Percentiles rank a stretch among this genome's conserved stretches.
Conservation (phyloP, 1,140 invertebrate genomes). For the Dinoponera quadriceps region DNA sequence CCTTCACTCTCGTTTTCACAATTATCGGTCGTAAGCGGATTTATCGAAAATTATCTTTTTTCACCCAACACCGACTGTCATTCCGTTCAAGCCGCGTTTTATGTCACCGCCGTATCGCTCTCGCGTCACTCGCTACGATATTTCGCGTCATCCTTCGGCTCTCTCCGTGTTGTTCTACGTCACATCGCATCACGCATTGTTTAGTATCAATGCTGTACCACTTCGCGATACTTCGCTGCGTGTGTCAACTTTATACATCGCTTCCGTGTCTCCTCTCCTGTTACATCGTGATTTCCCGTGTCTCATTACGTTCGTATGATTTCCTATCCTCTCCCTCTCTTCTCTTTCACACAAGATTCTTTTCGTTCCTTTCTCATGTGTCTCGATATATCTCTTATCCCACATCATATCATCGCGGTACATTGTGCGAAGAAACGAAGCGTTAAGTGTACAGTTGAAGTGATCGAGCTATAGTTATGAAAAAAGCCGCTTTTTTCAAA, state of each 20-base stretch:
- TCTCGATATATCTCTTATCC: conserved; percentile 10
- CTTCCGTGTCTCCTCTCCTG: conserved; percentile 43
- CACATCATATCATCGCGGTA: background rate
- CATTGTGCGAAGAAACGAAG: background rate
- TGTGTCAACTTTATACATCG: conserved; percentile 58
- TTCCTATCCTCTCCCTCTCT: conserved; percentile 19
- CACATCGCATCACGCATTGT: conserved; percentile 52
- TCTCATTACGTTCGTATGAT: conserved; percentile 41
- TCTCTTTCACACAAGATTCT: conserved; percentile 4
- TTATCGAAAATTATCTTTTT: background rate
- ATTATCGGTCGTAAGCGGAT: conserved; percentile 23
- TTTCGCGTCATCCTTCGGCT: conserved; percentile 50
- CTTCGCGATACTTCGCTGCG: conserved; percentile 54
- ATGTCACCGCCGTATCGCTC: conserved; percentile 39
- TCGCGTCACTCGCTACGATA: conserved; percentile 53
- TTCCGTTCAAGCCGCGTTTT: conserved; percentile 19
- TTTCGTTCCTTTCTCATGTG: conserved; percentile 45
- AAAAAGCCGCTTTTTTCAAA: no score
- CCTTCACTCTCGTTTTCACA: conserved; percentile 24
- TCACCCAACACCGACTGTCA: background rate
- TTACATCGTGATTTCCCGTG: conserved; percentile 59
- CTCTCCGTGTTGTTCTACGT: conserved; percentile 49
- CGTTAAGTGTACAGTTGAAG: background rate
- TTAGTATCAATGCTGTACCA: conserved; percentile 61
- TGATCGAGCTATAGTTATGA: background rate